Evolutionary conservation across 2,888 invertebrate genomes (phyloP).

Genomic region (Parnassius orleans): DNA sequence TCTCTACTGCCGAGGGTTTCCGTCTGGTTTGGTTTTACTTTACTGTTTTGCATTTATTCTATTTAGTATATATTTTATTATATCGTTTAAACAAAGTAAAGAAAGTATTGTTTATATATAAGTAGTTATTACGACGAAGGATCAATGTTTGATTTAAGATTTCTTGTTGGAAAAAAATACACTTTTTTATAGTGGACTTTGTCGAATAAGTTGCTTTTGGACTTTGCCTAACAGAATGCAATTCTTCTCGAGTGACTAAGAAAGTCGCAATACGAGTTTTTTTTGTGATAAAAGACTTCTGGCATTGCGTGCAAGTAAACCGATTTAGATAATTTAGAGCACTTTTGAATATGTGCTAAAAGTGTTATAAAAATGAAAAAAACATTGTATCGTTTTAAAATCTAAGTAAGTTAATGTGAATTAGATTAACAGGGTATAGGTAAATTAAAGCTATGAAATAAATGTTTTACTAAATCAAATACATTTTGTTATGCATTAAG

Average conservation of each 20-base stretch:
- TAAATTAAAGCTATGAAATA: too few species aligned
- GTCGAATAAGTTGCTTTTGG: conserved; percentile 7
- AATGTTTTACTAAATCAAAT: too few species aligned
- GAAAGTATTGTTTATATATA: conserved; percentile 8
- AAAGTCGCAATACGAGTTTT: conserved; percentile 2
- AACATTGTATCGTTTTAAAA: too few species aligned
- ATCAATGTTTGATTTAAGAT: conserved; percentile 6
- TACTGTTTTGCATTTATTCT: too few species aligned
- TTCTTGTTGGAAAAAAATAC: conserved; percentile 16
- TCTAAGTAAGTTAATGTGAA: too few species aligned
- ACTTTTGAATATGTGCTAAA: neutral
- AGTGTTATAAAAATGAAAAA: too few species aligned
- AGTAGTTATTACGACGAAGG: neutral
- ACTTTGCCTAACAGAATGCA: conserved; percentile 18
- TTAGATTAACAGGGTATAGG: too few species aligned
- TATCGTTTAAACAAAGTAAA: neutral
- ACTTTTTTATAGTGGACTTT: conserved; percentile 13
- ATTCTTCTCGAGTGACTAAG: conserved; percentile 10
- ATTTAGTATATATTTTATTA: too few species aligned
- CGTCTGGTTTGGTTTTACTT: too few species aligned
- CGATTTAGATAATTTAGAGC: conserved; percentile 7
- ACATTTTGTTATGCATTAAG: too few species aligned
- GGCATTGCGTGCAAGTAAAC: conserved; percentile 16
- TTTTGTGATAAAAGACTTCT: neutral
- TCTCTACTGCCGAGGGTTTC: too few species aligned